Evolutionary conservation across 2,113 vertebrate species (phyloP).

Genomic region (Sander lucioperca): DNA sequence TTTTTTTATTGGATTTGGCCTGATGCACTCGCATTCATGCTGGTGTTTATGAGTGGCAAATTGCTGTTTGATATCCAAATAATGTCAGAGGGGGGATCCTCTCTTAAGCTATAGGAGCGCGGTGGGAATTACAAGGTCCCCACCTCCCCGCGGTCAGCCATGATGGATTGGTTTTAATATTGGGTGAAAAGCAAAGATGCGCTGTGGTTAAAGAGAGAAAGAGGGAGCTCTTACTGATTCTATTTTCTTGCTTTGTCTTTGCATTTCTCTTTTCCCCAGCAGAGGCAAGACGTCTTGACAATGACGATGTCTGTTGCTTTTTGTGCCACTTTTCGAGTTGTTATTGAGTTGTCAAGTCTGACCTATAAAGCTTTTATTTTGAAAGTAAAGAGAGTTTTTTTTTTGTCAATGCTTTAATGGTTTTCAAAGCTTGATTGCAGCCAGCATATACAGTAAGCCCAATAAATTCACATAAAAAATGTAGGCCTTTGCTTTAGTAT

Average conservation of each 20-base stretch:
- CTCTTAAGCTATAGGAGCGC: conserved; percentile 55
- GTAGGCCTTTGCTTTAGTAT: not conserved
- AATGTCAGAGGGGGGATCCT: conserved; percentile 59
- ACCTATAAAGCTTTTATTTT: conserved; percentile 27
- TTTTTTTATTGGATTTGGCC: conserved; percentile 74
- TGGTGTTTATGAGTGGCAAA: conserved; percentile 77
- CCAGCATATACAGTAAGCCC: not conserved
- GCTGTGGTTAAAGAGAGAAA: conserved; percentile 60
- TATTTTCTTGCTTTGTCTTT: conserved; percentile 32
- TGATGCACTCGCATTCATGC: conserved; percentile 54
- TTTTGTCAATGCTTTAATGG: conserved; percentile 8
- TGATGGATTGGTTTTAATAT: conserved; percentile 87
- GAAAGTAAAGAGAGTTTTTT: conserved; percentile 6
- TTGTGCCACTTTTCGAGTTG: conserved; percentile 2
- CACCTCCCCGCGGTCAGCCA: conserved; percentile 53
- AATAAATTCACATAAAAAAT: not conserved
- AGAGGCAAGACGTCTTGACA: conserved; percentile 22
- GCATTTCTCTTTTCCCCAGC: conserved; percentile 18
- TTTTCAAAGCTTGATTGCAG: not conserved
- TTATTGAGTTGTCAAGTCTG: conserved; percentile 30
- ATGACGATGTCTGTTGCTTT: not conserved
- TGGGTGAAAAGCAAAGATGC: conserved; percentile 66
- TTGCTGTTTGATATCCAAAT: conserved; percentile 80
- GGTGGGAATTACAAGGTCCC: conserved; percentile 62
- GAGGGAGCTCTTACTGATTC: conserved; percentile 13